Evolutionary conservation across 2,888 invertebrate genomes (phyloP).

Genomic region (Malthinus seriepunctatus): DNA sequence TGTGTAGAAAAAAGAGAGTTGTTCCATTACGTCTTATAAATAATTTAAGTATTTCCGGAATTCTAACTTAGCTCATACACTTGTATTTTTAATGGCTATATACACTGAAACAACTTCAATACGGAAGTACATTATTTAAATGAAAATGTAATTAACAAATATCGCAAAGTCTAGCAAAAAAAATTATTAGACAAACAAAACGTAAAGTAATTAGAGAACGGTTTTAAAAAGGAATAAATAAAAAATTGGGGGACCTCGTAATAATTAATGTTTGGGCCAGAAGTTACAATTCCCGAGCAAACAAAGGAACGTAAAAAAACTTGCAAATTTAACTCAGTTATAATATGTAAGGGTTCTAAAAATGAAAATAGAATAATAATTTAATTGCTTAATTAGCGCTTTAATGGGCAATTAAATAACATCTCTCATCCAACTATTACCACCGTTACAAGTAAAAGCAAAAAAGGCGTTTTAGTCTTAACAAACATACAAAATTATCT

Average conservation of each 20-base stretch:
- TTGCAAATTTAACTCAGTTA: not conserved
- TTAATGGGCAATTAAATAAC: not conserved
- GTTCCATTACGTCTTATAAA: conserved; percentile 30
- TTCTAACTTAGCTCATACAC: conserved; percentile 11
- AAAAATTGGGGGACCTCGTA: too few species aligned
- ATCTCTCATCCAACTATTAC: not conserved
- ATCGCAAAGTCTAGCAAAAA: not conserved
- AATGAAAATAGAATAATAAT: not conserved
- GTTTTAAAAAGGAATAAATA: too few species aligned
- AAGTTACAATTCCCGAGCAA: too few species aligned
- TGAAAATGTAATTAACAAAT: not conserved
- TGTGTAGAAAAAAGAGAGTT: conserved; percentile 29
- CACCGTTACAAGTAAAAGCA: not conserved
- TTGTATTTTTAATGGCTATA: conserved; percentile 8
- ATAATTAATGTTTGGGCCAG: too few species aligned
- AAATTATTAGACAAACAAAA: too few species aligned
- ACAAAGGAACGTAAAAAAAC: not conserved
- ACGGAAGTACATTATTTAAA: conserved; percentile 5
- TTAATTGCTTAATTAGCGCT: not conserved
- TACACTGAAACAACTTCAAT: not conserved
- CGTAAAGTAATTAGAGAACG: too few species aligned
- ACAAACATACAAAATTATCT: conserved; percentile 17
- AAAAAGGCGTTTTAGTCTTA: conserved; percentile 1
- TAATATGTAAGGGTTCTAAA: not conserved
- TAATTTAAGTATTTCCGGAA: conserved; percentile 21